Percentiles rank a stretch among this genome's conserved stretches.
Conservation (phyloP, 2,888 invertebrate genomes). For the Toxonevra muliebris region DNA sequence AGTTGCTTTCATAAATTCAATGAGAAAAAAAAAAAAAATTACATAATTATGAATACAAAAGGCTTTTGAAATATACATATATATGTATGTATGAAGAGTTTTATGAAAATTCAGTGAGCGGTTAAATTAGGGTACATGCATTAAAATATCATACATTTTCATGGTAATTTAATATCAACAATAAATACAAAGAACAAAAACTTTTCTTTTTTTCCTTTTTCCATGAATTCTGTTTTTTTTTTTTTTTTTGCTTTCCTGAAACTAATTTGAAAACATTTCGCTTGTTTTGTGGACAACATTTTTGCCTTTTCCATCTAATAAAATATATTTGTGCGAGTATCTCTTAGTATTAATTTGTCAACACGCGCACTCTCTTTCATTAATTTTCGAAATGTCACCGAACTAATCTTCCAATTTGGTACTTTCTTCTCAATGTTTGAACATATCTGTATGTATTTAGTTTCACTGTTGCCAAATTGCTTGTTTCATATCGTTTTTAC, state of each 20-base stretch:
- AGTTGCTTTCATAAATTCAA: not conserved
- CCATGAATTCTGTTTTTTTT: not conserved
- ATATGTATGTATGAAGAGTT: not conserved
- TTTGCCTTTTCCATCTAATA: not conserved
- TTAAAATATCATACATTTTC: not conserved
- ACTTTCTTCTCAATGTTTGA: conserved; percentile 38
- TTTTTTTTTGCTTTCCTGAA: no score
- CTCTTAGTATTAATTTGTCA: conserved; percentile 42
- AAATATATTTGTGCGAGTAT: conserved; percentile 1
- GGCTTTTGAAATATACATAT: not conserved
- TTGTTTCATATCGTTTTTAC: conserved; percentile 50
- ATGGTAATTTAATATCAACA: not conserved
- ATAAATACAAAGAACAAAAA: not conserved
- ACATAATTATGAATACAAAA: not conserved
- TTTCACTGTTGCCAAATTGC: conserved; percentile 22
- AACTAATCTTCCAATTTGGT: conserved; percentile 58
- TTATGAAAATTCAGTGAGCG: not conserved
- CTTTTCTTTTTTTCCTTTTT: not conserved
- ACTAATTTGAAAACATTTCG: not conserved
- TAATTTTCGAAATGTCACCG: conserved; percentile 61
- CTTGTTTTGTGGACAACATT: not conserved
- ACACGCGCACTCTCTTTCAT: conserved; percentile 54
- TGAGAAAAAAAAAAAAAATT: not conserved
- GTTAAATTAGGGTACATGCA: not conserved
- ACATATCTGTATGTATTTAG: not conserved